A percentile compares a stretch with the other conserved stretches of the same genome.
phyloP scores from a whole-genome alignment of 2,797 vertebrate genomes.

The Pipistrellus kuhlii region DNA sequence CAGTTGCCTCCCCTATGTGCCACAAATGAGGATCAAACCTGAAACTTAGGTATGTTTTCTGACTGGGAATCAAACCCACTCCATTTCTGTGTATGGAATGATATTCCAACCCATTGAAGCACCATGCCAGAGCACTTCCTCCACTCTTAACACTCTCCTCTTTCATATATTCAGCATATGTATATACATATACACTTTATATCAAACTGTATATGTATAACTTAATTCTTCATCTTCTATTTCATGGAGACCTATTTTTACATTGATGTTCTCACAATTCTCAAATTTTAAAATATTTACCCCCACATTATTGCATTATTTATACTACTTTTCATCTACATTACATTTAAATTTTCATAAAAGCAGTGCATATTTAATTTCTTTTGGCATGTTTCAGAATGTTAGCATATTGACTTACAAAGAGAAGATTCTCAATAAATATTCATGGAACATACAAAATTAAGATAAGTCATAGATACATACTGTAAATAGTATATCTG shows the following conservation, averaged over 20 bases:
- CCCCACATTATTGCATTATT: slow-evolving; percentile 10
- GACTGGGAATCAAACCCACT: not conserved
- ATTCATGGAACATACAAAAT: slow-evolving; percentile 25
- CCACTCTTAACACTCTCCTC: not conserved
- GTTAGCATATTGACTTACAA: slow-evolving; percentile 54
- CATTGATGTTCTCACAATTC: not conserved
- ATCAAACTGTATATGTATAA: not conserved
- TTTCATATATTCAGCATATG: not conserved
- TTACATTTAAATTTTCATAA: slow-evolving; percentile 51
- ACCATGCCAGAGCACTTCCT: not conserved
- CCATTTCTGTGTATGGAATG: not conserved
- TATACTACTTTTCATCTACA: slow-evolving; percentile 23
- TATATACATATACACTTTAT: not conserved
- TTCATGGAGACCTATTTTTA: slow-evolving; percentile 24
- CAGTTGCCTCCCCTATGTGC: not conserved
- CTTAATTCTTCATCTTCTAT: not conserved
- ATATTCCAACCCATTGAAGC: not conserved
- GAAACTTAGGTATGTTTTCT: not conserved
- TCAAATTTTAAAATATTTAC: slow-evolving; percentile 49
- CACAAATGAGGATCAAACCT: too few species aligned
- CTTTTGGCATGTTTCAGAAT: slow-evolving; percentile 52
- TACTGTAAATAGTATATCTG: not conserved
- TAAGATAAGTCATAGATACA: slow-evolving; percentile 45
- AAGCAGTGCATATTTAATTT: not conserved
- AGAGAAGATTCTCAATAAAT: slow-evolving; percentile 29